phyloP scores from a whole-genome alignment of 1,140 invertebrate genomes.

The Phocides pigmalion region DNA sequence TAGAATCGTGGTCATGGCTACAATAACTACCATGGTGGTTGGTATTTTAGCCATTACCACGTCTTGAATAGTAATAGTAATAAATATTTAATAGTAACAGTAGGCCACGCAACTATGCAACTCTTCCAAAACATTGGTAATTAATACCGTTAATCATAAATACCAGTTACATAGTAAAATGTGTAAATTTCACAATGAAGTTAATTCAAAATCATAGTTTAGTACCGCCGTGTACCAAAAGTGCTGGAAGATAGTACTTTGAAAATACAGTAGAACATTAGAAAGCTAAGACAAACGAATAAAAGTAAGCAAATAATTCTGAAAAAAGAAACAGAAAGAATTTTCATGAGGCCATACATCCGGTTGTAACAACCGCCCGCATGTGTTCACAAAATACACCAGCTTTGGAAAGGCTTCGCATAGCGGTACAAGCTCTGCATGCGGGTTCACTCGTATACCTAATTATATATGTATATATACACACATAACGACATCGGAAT shows the following conservation, averaged over 20 bases:
- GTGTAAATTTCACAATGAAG: too few relatives aligned
- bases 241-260: slow-evolving; percentile 16
- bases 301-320: neutral
- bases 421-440: slow-evolving; percentile 26
- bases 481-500: neutral
- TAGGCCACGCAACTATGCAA: too few relatives aligned
- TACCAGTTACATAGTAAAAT: too few relatives aligned
- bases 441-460: slow-evolving; percentile 27
- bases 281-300: neutral
- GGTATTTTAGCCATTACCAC: too few relatives aligned
- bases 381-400: slow-evolving; percentile 4
- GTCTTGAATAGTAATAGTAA: too few relatives aligned
- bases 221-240: slow-evolving; percentile 3
- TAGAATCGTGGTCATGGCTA: too few relatives aligned
- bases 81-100: too few relatives aligned
- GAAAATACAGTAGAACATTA: slow-evolving; percentile 8
- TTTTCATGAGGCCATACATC: neutral
- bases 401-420: slow-evolving; percentile 15
- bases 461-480: neutral
- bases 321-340: neutral
- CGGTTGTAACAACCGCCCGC: neutral
- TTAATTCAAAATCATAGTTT: too few relatives aligned
- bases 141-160: too few relatives aligned
- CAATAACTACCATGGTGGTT: too few relatives aligned
- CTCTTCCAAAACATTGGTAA: too few relatives aligned